Conservation (phyloP, 2,797 vertebrate genomes). For the Megalops cyprinoides region DNA sequence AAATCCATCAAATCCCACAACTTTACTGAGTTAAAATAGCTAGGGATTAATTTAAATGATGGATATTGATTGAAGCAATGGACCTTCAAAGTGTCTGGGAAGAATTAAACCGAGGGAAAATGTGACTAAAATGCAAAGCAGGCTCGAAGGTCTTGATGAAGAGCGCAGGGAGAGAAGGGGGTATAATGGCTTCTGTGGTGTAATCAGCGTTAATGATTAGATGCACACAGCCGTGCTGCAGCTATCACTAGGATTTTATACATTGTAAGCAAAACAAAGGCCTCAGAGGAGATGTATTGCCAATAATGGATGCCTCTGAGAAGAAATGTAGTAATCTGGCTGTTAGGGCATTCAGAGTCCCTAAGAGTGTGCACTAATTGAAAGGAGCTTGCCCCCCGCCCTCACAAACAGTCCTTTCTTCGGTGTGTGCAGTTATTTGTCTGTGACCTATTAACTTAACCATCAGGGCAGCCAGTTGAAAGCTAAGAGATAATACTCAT, state of each 20-base stretch:
- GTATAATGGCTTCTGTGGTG: constrained; percentile 33
- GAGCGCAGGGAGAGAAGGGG: background rate
- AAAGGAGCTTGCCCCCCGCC: background rate
- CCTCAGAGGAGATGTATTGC: constrained; percentile 58
- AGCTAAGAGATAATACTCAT: no score
- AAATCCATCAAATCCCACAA: constrained; percentile 57
- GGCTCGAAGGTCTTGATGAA: constrained; percentile 20
- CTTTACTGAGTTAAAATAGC: constrained; percentile 51
- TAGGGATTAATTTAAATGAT: constrained; percentile 62
- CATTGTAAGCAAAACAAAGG: constrained; percentile 54
- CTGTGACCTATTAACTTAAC: no score
- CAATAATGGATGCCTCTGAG: constrained; percentile 62
- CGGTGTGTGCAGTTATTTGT: background rate
- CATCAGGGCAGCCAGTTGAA: no score
- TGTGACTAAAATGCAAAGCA: constrained; percentile 55
- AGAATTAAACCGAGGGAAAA: constrained; percentile 53
- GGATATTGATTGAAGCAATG: constrained; percentile 59
- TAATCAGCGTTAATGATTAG: constrained; percentile 45
- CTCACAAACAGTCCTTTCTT: background rate
- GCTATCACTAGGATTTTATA: constrained; percentile 24
- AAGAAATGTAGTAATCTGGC: background rate
- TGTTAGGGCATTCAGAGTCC: constrained; percentile 7
- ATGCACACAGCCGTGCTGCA: constrained; percentile 25
- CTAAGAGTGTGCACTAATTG: background rate
- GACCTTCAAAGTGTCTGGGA: constrained; percentile 57